Conservation (phyloP, 2,888 invertebrate genomes). For the Amphipoea lucens region DNA sequence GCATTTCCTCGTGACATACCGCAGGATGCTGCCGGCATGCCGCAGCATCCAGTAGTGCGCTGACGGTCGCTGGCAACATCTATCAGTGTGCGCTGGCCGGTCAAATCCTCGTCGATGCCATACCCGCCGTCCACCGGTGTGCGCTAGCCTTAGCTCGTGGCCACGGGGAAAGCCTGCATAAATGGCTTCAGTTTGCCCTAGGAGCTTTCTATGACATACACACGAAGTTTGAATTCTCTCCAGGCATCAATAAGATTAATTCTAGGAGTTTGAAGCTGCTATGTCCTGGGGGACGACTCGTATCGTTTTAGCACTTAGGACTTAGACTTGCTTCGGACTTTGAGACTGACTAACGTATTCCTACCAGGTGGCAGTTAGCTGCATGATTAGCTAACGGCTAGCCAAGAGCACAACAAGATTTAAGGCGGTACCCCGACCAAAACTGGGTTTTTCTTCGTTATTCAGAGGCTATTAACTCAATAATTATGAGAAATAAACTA, state of each 20-base stretch:
- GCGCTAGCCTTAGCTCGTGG: not conserved
- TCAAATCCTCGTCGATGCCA: not conserved
- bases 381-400: no score
- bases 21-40: not conserved
- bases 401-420: no score
- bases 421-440: no score
- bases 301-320: slow-evolving; percentile 22
- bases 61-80: not conserved
- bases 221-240: slow-evolving; percentile 41
- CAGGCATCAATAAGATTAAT: slow-evolving; percentile 35
- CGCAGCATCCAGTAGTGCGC: not conserved
- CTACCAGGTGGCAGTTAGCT: not conserved
- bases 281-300: slow-evolving; percentile 11
- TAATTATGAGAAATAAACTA: no score
- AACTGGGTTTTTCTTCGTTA: no score
- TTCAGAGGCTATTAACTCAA: no score
- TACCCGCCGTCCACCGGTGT: not conserved
- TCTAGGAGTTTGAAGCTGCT: slow-evolving; percentile 18
- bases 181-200: not conserved
- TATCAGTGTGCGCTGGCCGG: not conserved
- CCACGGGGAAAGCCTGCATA: not conserved
- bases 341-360: not conserved
- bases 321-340: slow-evolving; percentile 4
- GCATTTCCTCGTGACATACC: not conserved
- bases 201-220: slow-evolving; percentile 18